Evolutionary conservation across 2,113 vertebrate genomes (phyloP).

Genomic region (Lichenostomus cassidix): DNA sequence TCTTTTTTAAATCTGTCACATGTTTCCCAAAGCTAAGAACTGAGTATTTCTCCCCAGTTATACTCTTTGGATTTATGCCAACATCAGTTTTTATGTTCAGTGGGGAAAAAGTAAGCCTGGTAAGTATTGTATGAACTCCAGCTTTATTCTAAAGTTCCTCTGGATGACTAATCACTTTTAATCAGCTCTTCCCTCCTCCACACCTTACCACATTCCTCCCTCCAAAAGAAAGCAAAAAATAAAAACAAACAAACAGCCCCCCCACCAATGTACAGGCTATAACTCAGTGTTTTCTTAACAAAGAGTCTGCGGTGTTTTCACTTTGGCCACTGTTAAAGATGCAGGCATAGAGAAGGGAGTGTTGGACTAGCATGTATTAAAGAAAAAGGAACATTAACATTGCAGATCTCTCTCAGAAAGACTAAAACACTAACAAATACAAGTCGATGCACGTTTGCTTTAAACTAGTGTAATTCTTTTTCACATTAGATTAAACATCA

Average conservation of each 20-base stretch:
- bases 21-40: constrained; percentile 53
- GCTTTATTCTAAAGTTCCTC: constrained; percentile 60
- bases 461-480: constrained; percentile 79
- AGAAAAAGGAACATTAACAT: constrained; percentile 79
- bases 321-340: constrained; percentile 79
- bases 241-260: not conserved
- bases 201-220: constrained; percentile 30
- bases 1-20: not conserved
- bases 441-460: constrained; percentile 78
- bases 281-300: constrained; percentile 70
- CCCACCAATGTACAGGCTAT: constrained; percentile 44
- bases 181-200: constrained; percentile 57
- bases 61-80: constrained; percentile 59
- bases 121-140: constrained; percentile 53
- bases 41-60: constrained; percentile 53
- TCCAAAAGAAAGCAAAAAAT: not conserved
- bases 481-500: constrained; percentile 79
- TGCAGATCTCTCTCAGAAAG: constrained; percentile 77
- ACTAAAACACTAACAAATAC: constrained; percentile 83
- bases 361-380: constrained; percentile 76
- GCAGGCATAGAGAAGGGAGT: constrained; percentile 76
- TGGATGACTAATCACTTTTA: constrained; percentile 15
- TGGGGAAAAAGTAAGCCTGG: constrained; percentile 65
- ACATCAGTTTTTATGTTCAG: constrained; percentile 43
- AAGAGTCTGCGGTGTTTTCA: constrained; percentile 70